Percentiles rank a stretch among this genome's conserved stretches.
Conservation (phyloP, 2,113 vertebrate genomes). For the Oncorhynchus gorbuscha region DNA sequence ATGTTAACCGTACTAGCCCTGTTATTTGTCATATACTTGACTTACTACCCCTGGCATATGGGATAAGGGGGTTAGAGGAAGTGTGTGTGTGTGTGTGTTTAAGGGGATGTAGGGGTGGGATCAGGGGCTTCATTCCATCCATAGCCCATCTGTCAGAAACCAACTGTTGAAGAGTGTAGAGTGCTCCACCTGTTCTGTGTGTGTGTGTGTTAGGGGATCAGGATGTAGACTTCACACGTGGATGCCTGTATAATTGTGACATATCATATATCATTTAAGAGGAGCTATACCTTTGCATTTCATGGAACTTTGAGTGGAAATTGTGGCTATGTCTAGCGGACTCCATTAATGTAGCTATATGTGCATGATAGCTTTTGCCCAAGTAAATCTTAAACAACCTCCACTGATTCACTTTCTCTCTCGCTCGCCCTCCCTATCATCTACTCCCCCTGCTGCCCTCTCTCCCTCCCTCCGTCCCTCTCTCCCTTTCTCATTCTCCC, state of each 20-base stretch:
- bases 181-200: constrained; percentile 58
- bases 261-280: constrained; percentile 46
- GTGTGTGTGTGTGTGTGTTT: background rate
- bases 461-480: background rate
- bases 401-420: background rate
- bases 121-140: constrained; percentile 1
- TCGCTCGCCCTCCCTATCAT: background rate
- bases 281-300: background rate
- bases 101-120: background rate
- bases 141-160: constrained; percentile 42
- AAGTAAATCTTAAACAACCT: no score
- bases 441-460: background rate
- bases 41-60: background rate
- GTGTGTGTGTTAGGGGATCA: constrained; percentile 38
- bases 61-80: background rate
- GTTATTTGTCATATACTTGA: background rate
- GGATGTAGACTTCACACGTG: constrained; percentile 56
- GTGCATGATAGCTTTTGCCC: background rate
- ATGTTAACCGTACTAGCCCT: background rate
- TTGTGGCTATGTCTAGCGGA: background rate
- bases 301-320: background rate
- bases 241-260: constrained; percentile 52
- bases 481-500: background rate
- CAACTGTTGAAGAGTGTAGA: constrained; percentile 32
- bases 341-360: background rate